phyloP scores from a whole-genome alignment of 2,113 vertebrate genomes.

The Ammodytes marinus region DNA sequence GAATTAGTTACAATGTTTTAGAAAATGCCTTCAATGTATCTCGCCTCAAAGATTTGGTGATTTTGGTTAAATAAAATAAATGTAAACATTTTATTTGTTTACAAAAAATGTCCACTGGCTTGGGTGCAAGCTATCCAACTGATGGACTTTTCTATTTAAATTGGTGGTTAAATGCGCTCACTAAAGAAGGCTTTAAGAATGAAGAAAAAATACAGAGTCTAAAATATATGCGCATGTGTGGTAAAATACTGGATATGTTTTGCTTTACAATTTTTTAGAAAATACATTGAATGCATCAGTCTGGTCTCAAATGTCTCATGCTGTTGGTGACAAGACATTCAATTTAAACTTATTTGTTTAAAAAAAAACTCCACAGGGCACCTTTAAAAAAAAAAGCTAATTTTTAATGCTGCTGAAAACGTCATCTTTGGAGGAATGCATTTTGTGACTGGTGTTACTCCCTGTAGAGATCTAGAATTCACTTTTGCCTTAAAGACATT shows the following conservation, averaged over 20 bases:
- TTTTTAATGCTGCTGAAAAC: conserved; percentile 33
- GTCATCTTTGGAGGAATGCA: conserved; percentile 16
- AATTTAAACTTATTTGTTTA: conserved; percentile 31
- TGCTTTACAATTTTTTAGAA: too few relatives aligned
- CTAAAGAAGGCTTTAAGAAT: too few relatives aligned
- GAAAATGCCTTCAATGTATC: not conserved
- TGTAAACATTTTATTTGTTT: conserved; percentile 18
- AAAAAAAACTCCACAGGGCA: conserved; percentile 15
- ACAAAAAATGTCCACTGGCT: not conserved
- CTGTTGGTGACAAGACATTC: too few relatives aligned
- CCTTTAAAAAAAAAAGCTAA: conserved; percentile 11
- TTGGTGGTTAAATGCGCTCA: too few relatives aligned
- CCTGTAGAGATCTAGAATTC: conserved; percentile 54
- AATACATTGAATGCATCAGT: too few relatives aligned
- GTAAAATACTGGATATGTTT: too few relatives aligned
- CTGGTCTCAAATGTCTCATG: too few relatives aligned
- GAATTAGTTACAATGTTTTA: not conserved
- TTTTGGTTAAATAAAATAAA: conserved; percentile 6
- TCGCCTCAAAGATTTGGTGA: not conserved
- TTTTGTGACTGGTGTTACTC: conserved; percentile 29
- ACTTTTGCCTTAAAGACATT: conserved; percentile 78
- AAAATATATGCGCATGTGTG: too few relatives aligned
- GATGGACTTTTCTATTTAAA: too few relatives aligned
- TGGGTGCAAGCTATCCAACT: too few relatives aligned
- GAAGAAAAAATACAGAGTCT: too few relatives aligned